A percentile compares a stretch with the other conserved stretches of the same genome.
These are phyloP conservation scores for Zygothrica quintamaculata DNA, from an alignment of 2,888 invertebrate genomes.

Conservation along the genomic window DNA sequence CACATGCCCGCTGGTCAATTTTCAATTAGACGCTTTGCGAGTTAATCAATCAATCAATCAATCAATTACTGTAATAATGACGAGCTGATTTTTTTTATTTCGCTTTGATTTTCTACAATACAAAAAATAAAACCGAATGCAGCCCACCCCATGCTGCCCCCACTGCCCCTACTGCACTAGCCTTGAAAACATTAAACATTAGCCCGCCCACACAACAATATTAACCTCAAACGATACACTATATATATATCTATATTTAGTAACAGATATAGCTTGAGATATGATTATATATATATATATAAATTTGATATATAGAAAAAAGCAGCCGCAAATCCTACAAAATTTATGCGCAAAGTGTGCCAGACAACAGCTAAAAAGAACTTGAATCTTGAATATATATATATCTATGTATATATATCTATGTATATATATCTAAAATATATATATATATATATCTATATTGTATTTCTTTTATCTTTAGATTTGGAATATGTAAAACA, in stretches of 20 bases:
- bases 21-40: conserved; percentile 65
- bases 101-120: conserved; percentile 38
- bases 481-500: conserved; percentile 60
- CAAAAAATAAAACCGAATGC: conserved; percentile 42
- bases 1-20: conserved; percentile 63
- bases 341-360: conserved; percentile 73
- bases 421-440: neutral
- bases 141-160: conserved; percentile 9
- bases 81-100: conserved; percentile 60
- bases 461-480: conserved; percentile 3
- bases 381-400: conserved; percentile 28
- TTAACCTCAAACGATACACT: too few relatives aligned
- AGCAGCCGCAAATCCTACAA: conserved; percentile 29
- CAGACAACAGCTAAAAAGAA: conserved; percentile 39
- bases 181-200: conserved; percentile 14
- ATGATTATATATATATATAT: conserved; percentile 2
- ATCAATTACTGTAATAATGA: conserved; percentile 77
- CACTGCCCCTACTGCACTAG: too few relatives aligned
- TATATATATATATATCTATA: neutral
- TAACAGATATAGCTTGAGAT: neutral
- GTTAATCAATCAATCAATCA: conserved; percentile 80
- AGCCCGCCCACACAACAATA: neutral
- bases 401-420: conserved; percentile 16
- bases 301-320: neutral
- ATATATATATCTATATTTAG: too few relatives aligned